Evolutionary conservation across 2,797 vertebrate genomes (phyloP).

Genomic region (Lepilemur ruficaudatus): DNA sequence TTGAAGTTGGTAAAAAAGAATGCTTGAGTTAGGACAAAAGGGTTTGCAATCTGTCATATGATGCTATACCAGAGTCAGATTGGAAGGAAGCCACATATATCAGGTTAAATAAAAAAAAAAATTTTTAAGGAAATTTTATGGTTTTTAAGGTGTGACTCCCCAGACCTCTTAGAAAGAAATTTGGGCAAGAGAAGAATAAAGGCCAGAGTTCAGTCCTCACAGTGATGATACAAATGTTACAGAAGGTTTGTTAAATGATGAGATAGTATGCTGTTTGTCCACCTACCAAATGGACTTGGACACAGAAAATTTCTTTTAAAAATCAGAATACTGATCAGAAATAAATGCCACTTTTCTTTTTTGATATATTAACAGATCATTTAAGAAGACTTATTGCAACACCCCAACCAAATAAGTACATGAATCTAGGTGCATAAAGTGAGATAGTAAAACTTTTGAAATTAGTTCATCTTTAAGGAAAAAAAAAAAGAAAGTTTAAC

Average conservation of each 20-base stretch:
- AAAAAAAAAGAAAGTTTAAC: conserved; percentile 1
- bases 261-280: not conserved
- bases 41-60: not conserved
- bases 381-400: not conserved
- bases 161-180: not conserved
- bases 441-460: not conserved
- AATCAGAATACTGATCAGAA: not conserved
- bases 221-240: not conserved
- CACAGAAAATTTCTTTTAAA: not conserved
- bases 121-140: not conserved
- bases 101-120: not conserved
- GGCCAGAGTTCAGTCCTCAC: no score
- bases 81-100: not conserved
- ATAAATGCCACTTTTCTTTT: not conserved
- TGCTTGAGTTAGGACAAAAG: not conserved
- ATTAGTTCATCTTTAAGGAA: conserved; percentile 48
- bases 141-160: not conserved
- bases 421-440: not conserved
- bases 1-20: not conserved
- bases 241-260: not conserved
- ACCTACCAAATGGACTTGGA: not conserved
- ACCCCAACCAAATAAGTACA: not conserved
- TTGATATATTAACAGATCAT: not conserved
- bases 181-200: not conserved
- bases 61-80: not conserved